Evolutionary conservation across 2,113 vertebrate genomes (phyloP), one percentile per base, ranked within the genome.

Genomic region (Labrus mixtus): DNA sequence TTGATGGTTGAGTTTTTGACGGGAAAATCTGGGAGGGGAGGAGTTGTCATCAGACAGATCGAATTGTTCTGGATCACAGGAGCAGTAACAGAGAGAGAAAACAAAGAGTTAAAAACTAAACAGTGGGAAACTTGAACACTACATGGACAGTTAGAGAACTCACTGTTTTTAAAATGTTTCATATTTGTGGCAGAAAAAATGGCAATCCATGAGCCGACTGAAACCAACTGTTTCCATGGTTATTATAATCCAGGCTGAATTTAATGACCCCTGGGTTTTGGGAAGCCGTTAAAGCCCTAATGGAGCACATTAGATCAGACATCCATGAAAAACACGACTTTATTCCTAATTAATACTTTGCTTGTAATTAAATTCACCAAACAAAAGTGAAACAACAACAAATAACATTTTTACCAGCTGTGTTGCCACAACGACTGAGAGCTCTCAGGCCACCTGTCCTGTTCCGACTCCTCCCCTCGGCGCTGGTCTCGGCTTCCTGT

Each of bases 11-110:
- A 9, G 1, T 50, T 58, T 41, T 81, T 1, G 0, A 15, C 54
- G 64, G 93, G 92, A 0, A 85, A 93, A 5, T 10, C 50, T 6
- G 78, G 93, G 55, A 85, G 93, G 19, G 88, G 16, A 82, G 82
- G 87, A 53, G 77, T 7, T 36, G 0, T 79, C 84, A 1, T 88
- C 81, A 4, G 84, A 85, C 17, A 69, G 23, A 29, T 67, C 77
- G 48, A 39, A 33, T 0, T 55, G 39, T 53, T 39, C 87, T 90
- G 50, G 22, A 62, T 69, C 41, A 51, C 3, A 36, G 22, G 22
- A 53, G 29, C 16, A 45, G 10, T n/a, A 15, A 39, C 20, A 36
- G 22, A 19, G 9, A 66, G 37, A 33, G 29, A 33, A 33, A 33
- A 33, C 29, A 39, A 13, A 67, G 15, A 17, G 13, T 23, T 17